Conservation (phyloP, 2,888 invertebrate species). For the Apamea epomidion region DNA sequence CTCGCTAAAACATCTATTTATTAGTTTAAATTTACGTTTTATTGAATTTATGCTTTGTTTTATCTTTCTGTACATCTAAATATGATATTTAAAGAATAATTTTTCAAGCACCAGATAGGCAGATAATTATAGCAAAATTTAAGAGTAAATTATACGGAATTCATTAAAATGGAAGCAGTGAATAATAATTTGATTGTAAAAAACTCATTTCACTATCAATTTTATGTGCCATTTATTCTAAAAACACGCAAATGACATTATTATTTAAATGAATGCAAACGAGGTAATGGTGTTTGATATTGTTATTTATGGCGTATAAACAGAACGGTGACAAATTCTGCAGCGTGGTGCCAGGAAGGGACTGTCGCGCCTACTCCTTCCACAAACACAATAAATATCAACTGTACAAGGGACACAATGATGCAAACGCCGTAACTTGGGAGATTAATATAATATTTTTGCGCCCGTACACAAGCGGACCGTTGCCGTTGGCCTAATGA, state of each 20-base stretch:
- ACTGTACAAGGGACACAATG: conserved; percentile 81
- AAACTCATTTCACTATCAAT: conserved; percentile 62
- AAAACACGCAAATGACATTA: conserved; percentile 57
- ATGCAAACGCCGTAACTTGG: conserved; percentile 81
- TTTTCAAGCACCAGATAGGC: conserved; percentile 40
- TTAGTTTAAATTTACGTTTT: conserved; percentile 30
- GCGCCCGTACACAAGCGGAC: conserved; percentile 82
- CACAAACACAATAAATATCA: conserved; percentile 81
- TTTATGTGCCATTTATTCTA: conserved; percentile 60
- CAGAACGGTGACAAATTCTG: conserved; percentile 76
- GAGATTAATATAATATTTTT: conserved; percentile 88
- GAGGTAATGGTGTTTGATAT: conserved; percentile 63
- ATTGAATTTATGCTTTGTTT: conserved; percentile 64
- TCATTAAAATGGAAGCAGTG: conserved; percentile 58
- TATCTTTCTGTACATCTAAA: conserved; percentile 47
- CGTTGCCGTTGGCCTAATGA: conserved; percentile 86
- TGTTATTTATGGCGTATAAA: conserved; percentile 67
- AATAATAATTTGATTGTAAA: conserved; percentile 55
- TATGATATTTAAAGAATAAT: conserved; percentile 39
- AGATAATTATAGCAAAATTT: conserved; percentile 54
- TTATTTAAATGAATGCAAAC: conserved; percentile 65
- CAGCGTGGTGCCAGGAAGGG: conserved; percentile 74
- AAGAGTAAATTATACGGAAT: conserved; percentile 58
- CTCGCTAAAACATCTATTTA: conserved; percentile 66
- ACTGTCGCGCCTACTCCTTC: conserved; percentile 78